Evolutionary conservation across 2,113 vertebrate genomes (phyloP).

Genomic region (Heteronetta atricapilla): DNA sequence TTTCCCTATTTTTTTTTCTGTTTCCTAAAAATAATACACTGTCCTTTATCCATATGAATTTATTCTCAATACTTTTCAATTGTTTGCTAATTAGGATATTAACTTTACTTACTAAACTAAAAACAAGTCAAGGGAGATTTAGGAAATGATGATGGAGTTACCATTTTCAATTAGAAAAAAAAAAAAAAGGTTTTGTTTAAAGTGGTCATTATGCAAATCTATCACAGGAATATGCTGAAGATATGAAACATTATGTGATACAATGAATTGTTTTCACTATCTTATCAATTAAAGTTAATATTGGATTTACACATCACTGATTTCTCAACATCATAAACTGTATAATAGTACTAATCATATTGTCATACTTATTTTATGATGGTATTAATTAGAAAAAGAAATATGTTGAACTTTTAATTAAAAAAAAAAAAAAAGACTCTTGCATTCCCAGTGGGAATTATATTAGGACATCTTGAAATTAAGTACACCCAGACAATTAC

Average conservation of each 20-base stretch:
- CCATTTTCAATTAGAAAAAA: slow-evolving; percentile 14
- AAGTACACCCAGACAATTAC: slow-evolving; percentile 6
- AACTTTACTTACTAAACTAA: neutral
- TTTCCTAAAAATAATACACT: neutral
- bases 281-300: slow-evolving; percentile 35
- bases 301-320: slow-evolving; percentile 23
- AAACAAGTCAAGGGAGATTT: slow-evolving; percentile 18
- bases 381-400: neutral
- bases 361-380: neutral
- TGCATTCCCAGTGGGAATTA: neutral
- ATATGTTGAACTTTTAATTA: neutral
- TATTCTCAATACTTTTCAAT: neutral
- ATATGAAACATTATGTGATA: neutral
- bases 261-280: slow-evolving; percentile 7
- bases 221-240: neutral
- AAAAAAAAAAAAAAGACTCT: neutral
- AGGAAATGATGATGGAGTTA: slow-evolving; percentile 31
- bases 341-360: slow-evolving; percentile 13
- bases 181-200: slow-evolving; percentile 39
- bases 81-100: neutral
- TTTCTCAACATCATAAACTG: neutral
- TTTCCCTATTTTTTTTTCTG: neutral
- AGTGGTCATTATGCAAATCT: slow-evolving; percentile 29
- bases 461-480: neutral
- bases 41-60: neutral